Conservation (phyloP, 1,140 invertebrate genomes). For the Pseudachorutes palmiensis region DNA sequence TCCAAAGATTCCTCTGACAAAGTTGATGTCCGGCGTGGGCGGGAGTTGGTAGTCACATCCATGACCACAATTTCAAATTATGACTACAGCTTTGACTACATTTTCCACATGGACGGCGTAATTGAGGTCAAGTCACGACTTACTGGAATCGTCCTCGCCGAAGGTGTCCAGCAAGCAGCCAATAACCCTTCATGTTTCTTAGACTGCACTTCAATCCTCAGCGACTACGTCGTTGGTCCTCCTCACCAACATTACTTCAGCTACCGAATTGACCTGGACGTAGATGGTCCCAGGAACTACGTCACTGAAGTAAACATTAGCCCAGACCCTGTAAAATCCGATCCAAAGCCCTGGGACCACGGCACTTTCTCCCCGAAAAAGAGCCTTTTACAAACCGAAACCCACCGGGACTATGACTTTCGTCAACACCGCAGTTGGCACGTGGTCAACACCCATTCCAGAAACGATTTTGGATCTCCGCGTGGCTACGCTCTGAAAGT, state of each 20-base stretch:
- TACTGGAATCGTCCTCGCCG: slow-evolving; percentile 4
- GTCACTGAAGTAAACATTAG: slow-evolving; percentile 14
- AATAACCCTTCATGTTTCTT: not conserved
- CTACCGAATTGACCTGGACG: slow-evolving; percentile 17
- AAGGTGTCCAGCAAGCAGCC: not conserved
- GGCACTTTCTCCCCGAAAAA: not conserved
- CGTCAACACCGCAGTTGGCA: not conserved
- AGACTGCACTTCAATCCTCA: not conserved
- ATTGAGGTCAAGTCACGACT: slow-evolving; percentile 1
- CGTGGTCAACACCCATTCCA: not conserved
- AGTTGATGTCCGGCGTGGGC: not conserved
- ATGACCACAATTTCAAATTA: slow-evolving; percentile 25
- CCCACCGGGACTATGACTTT: not conserved
- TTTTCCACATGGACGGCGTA: slow-evolving; percentile 21
- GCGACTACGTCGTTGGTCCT: slow-evolving; percentile 6
- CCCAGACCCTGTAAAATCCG: not conserved
- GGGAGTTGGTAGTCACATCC: slow-evolving; percentile 12
- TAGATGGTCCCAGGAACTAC: slow-evolving; percentile 21
- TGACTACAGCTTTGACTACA: slow-evolving; percentile 26
- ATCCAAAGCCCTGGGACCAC: not conserved
- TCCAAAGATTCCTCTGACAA: slow-evolving; percentile 16
- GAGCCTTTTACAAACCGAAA: not conserved
- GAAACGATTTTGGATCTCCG: not conserved
- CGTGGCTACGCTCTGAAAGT: not conserved
- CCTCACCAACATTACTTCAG: slow-evolving; percentile 24